Evolutionary conservation across 1,140 invertebrate species (phyloP), one percentile per base, ranked within the genome.

Genomic region (Pseudomyrmex pallidus): DNA sequence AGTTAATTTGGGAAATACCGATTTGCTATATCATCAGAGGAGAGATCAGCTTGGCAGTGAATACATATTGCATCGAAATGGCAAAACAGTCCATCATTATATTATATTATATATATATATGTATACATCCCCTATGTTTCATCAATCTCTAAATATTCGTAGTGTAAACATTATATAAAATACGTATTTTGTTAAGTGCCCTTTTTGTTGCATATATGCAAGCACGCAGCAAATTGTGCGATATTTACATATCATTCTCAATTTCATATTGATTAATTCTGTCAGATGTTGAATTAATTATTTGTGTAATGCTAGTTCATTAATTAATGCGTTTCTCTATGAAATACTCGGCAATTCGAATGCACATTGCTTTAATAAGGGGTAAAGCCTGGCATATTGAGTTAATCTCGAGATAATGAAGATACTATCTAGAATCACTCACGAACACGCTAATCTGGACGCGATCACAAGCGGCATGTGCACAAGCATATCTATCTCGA

Each of bases 381-480:
- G 74, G 20, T 46, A 35, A 62, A 74, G 25, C 70, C 20, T 22
- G 10, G 59, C 59, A 48, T 62, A 74, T 82, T 54, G 78, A 74
- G 72, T 63, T 82, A 82, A 82, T 82, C 78, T 82, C 72, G 57
- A 74, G 68, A 82, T 82, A 82, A 82, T 82, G 70, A 74, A 74
- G 68, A 82, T 73, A 73, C 35, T 82, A 74, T 74, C 59, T 46
- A 59, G 70, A 63, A 82, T 73, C 78, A 63, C 78, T 74, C 48
- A 15, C 50, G 5, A 44, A 35, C 35, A 35, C 35, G 7, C 59
- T 82, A 82, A 82, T 82, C 70, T 74, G 48, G 12, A 54, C 35
- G n/a, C 25, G 72, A 82, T 82, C 59, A 20, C 13, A 73, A 35
- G 13, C 20, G 22, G 35, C 48, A 74, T 74, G 57, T 15, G 59